Evolutionary conservation across 2,113 vertebrate species (phyloP), one percentile per base, ranked within the genome.

Genomic region (Spea multiplicata): DNA sequence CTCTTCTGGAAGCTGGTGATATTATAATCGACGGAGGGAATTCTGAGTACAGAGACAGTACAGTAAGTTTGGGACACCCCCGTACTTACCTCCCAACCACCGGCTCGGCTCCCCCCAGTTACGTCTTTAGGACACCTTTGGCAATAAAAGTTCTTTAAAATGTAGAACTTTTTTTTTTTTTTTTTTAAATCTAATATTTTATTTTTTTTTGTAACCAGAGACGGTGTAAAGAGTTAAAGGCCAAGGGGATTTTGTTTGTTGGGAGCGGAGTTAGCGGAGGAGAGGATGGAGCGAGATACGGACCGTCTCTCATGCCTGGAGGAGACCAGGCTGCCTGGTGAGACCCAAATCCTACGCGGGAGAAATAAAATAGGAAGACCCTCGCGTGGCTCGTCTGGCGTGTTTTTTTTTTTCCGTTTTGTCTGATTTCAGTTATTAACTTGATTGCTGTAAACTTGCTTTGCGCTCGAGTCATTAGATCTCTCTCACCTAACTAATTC

Each of bases 1-100:
- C 97, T 0, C 87, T 99, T 83, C 78, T 99, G 72, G 90, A 94
- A 16, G 6, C 88, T 0, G 97, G 96, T 5, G 97, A 99, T 81
- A 97, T 99, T 85, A 95, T 99, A 81, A 95, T 99, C 0, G 97
- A 99, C 8, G 97, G 97, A 50, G 97, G 97, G 46, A 99, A 99
- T 86, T 99, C 97, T 61, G 97, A 99, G 71, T 99, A 99, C 52
- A 93, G 88, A 81, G 97, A 99, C 76, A 96, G 94, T 49, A 98
- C 92, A 4, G 97, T 99, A 84, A 90, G 95, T 85, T 0, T 13
- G 6, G 8, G 2, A 0, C 55, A 59, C 55, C 30, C 30, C 30
- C 1, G 30, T 30, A 30, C 30, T 30, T 30, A 30, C 30, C 30
- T 30, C 1, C 30, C 30, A 30, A 30, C 2, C 30, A 30, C 30